Evolutionary conservation across 2,797 vertebrate genomes (phyloP).

Genomic region (Malurus leucopterus): DNA sequence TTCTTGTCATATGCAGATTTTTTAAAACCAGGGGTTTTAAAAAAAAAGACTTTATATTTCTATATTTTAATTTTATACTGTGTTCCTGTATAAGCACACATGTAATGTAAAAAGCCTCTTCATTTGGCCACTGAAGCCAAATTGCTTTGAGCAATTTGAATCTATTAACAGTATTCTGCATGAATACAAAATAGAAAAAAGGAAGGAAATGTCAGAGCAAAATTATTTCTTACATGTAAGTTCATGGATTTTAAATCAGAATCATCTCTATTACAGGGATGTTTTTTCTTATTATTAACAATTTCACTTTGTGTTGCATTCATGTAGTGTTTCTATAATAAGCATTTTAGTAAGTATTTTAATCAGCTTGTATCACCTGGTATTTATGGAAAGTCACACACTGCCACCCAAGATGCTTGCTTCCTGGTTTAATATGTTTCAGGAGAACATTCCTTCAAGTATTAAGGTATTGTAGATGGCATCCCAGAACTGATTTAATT

Average conservation of each 20-base stretch:
- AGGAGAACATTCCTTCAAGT: neutral
- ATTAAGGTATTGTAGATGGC: neutral
- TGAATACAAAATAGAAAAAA: neutral
- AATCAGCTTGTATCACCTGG: neutral
- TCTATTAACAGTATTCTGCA: neutral
- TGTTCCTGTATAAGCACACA: neutral
- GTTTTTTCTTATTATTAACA: neutral
- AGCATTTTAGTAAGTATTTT: neutral
- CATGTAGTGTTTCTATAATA: neutral
- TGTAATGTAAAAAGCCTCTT: neutral
- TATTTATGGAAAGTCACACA: neutral
- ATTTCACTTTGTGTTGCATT: neutral
- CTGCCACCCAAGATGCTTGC: neutral
- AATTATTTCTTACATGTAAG: neutral
- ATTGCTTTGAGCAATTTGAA: neutral
- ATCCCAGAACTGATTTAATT: slow-evolving; percentile 12
- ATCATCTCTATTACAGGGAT: neutral
- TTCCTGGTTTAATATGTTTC: neutral
- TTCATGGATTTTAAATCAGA: neutral
- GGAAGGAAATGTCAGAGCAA: neutral
- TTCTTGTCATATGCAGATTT: neutral
- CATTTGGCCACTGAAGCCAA: neutral
- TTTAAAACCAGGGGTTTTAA: too few species aligned
- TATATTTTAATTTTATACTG: neutral
- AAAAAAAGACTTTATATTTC: neutral